Conservation (phyloP, 2,113 vertebrate species). For the Melanocharis versteri region DNA sequence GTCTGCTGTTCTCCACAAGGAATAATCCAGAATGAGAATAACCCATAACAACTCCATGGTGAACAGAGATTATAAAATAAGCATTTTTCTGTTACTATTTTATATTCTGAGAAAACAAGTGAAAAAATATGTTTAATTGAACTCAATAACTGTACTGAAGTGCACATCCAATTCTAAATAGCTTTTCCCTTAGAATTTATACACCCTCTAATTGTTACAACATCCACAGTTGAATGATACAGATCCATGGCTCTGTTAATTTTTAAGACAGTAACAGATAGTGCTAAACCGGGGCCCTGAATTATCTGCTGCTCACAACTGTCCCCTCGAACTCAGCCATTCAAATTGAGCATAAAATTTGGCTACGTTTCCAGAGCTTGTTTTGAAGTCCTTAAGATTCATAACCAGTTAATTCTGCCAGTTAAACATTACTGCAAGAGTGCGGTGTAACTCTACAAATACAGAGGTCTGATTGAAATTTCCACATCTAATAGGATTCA, state of each 20-base stretch:
- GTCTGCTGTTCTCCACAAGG: background rate
- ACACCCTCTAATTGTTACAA: background rate
- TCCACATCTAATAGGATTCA: background rate
- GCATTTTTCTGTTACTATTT: background rate
- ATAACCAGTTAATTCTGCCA: background rate
- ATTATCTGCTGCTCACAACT: background rate
- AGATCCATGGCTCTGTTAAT: background rate
- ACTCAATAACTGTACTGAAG: background rate
- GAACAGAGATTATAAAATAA: background rate
- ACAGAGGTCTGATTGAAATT: background rate
- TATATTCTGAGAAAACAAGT: background rate
- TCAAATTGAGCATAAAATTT: background rate
- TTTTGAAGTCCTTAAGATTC: background rate
- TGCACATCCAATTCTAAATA: background rate
- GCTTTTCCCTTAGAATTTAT: background rate
- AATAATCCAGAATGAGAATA: background rate
- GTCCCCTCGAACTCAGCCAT: background rate
- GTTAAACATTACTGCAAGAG: background rate
- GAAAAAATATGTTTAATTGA: background rate
- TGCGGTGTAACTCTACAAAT: background rate
- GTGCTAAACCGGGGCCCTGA: background rate
- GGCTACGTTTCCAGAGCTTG: background rate
- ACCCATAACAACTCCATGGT: background rate
- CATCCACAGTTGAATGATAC: background rate
- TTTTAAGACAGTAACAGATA: background rate